phyloP scores from a whole-genome alignment of 2,797 vertebrate genomes.

The Pipistrellus nathusii region DNA sequence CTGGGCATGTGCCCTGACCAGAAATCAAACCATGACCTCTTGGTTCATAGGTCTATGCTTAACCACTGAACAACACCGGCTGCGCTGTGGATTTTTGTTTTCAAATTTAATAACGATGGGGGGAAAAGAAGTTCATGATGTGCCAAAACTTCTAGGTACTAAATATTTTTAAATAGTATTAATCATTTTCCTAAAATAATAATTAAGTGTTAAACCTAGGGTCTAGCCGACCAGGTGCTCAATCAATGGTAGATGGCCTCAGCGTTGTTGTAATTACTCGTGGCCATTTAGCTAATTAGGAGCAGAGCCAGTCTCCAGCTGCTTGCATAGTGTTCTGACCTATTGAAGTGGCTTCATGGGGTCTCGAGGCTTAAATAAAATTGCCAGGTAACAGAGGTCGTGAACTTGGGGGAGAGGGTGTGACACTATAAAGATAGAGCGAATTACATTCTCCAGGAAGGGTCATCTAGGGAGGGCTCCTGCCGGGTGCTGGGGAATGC shows the following conservation, averaged over 20 bases:
- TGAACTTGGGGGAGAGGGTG: background rate
- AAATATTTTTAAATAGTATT: background rate
- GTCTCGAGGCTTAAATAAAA: background rate
- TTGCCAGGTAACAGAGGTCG: background rate
- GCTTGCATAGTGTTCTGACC: background rate
- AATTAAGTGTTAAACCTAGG: background rate
- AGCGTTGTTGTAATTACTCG: background rate
- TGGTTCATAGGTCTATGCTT: too few species aligned
- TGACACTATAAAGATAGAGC: background rate
- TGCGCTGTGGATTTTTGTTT: background rate
- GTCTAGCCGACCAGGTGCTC: background rate
- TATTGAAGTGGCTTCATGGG: background rate
- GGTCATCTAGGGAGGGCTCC: background rate
- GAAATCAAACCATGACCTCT: too few species aligned
- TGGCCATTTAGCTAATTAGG: background rate
- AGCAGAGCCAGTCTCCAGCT: background rate
- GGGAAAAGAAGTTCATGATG: background rate
- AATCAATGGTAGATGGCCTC: background rate
- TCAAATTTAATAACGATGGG: background rate
- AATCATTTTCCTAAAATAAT: constrained; percentile 4
- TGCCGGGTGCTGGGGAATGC: background rate
- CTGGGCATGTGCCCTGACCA: too few species aligned
- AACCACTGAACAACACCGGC: too few species aligned
- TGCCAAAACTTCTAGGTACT: background rate
- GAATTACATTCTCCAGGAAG: background rate